Percentiles rank a stretch among this genome's conserved stretches.
These are phyloP conservation scores for Tetheella fluctuosa DNA, from an alignment of 2,888 invertebrate genomes.

Conservation along the genomic window DNA sequence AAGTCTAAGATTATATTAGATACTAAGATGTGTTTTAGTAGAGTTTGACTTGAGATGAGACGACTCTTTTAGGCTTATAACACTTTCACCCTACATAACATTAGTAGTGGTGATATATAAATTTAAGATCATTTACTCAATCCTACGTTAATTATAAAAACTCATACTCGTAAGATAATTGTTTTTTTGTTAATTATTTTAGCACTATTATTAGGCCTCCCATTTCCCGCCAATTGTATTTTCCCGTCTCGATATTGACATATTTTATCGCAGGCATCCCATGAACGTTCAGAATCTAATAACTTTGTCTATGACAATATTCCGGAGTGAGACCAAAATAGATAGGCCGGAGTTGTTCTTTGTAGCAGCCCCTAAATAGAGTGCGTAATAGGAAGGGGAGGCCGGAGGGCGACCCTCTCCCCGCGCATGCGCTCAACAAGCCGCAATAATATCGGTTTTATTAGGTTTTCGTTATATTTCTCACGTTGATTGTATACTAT, in stretches of 20 bases:
- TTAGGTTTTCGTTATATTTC: slow-evolving; percentile 73
- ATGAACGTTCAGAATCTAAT: slow-evolving; percentile 66
- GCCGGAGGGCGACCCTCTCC: slow-evolving; percentile 60
- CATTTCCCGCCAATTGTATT: slow-evolving; percentile 23
- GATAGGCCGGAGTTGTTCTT: slow-evolving; percentile 77
- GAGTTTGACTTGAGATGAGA: too few species aligned
- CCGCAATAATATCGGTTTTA: slow-evolving; percentile 77
- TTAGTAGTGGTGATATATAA: too few species aligned
- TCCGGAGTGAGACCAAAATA: slow-evolving; percentile 78
- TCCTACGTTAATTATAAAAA: too few species aligned
- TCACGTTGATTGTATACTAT: slow-evolving; percentile 48
- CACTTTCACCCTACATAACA: too few species aligned
- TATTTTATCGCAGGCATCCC: slow-evolving; percentile 37
- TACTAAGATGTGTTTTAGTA: too few species aligned
- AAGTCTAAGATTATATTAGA: too few species aligned
- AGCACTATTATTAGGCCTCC: too few species aligned
- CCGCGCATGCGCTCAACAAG: slow-evolving; percentile 68
- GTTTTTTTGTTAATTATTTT: too few species aligned
- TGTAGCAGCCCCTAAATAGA: slow-evolving; percentile 83
- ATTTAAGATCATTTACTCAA: too few species aligned
- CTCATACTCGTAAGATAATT: too few species aligned
- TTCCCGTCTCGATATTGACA: slow-evolving; percentile 36
- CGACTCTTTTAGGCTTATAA: too few species aligned
- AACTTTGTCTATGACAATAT: slow-evolving; percentile 76
- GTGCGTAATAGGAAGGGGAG: slow-evolving; percentile 82